Percentiles rank a stretch among this genome's conserved stretches.
These are phyloP conservation scores for Trachelipus rathkii DNA, from an alignment of 1,140 invertebrate species.

Conservation along the genomic window DNA sequence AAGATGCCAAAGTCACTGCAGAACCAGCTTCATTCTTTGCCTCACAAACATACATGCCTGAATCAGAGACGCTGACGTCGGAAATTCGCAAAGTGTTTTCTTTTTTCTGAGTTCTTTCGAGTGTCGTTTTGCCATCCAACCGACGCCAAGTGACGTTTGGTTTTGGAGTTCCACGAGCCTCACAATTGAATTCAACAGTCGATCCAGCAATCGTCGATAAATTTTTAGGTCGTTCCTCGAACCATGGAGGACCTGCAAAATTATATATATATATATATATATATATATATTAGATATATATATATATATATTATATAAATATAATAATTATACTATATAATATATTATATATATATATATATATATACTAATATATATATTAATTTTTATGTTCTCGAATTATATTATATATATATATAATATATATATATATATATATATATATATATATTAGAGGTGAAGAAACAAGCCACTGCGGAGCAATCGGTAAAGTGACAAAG, in stretches of 20 bases:
- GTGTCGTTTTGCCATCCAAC: constrained; percentile 76
- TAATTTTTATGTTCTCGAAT: too few species aligned
- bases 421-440: constrained; percentile 4
- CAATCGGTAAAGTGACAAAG: too few species aligned
- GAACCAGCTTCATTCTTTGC: constrained; percentile 72
- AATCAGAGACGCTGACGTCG: constrained; percentile 67
- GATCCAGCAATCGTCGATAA: constrained; percentile 46
- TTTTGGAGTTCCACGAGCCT: constrained; percentile 79
- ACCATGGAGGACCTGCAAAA: constrained; percentile 36
- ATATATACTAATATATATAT: neutral
- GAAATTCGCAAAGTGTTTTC: constrained; percentile 58
- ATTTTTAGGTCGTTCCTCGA: constrained; percentile 36
- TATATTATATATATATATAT: constrained; percentile 12
- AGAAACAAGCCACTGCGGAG: too few species aligned
- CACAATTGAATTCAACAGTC: constrained; percentile 79
- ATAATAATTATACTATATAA: neutral
- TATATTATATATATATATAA: neutral
- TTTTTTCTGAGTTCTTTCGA: constrained; percentile 66
- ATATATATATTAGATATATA: neutral
- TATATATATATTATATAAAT: constrained; percentile 2
- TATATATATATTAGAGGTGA: too few species aligned
- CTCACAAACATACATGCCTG: constrained; percentile 76
- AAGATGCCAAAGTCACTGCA: constrained; percentile 65
- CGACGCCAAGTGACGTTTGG: constrained; percentile 84
- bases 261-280: neutral